These are phyloP conservation scores for Sebastes reedi DNA, from an alignment of 2,797 vertebrate genomes.

Conservation along the genomic window DNA sequence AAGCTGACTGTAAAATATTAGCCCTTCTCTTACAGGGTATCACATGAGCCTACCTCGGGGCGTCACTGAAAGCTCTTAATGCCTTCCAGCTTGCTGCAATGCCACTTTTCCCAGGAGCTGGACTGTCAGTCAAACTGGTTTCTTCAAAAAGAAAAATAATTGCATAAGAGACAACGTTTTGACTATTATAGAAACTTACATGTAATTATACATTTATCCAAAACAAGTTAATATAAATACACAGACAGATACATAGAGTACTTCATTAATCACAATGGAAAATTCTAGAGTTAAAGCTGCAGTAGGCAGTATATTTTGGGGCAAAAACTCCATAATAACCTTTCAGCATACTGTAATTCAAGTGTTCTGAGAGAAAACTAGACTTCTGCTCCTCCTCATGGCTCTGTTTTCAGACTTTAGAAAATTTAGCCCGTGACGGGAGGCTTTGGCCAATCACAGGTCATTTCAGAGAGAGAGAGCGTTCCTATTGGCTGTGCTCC, in stretches of 20 bases:
- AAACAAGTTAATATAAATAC: not conserved
- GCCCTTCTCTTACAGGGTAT: conserved; percentile 63
- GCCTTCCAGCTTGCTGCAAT: conserved; percentile 49
- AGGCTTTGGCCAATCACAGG: no score
- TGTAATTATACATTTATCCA: not conserved
- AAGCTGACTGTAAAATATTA: conserved; percentile 71
- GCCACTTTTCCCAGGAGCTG: conserved; percentile 71
- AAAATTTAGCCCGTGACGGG: no score
- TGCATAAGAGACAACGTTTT: not conserved
- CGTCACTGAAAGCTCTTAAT: conserved; percentile 74
- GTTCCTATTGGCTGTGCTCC: no score
- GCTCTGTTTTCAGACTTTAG: no score
- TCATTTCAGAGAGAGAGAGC: no score
- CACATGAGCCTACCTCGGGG: conserved; percentile 66
- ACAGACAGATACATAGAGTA: not conserved
- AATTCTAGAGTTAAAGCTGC: not conserved
- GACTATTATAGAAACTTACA: not conserved
- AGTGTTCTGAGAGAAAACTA: no score
- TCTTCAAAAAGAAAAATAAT: not conserved
- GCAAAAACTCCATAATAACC: no score
- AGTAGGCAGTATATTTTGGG: no score
- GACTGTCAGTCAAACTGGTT: conserved; percentile 69
- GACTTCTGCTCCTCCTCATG: no score
- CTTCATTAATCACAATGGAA: not conserved
- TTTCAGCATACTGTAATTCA: no score